Evolutionary conservation across 2,113 vertebrate species (phyloP), one percentile per base, ranked within the genome.

Genomic region (Otus sunia): DNA sequence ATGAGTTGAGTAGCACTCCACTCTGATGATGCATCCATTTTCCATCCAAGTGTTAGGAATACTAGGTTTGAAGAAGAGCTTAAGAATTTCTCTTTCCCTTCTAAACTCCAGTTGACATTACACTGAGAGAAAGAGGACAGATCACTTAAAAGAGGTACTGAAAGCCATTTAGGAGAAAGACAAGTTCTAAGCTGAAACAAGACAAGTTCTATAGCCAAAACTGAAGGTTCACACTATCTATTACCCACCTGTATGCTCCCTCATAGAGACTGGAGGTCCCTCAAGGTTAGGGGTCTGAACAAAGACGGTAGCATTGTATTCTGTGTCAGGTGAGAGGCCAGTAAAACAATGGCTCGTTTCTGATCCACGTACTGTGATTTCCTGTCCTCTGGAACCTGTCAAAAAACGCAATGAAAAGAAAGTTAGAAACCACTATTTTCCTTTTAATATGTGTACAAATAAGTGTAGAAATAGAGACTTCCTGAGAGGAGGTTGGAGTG

Each of bases 211-310:
- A 27, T 16, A 29, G 11, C 39, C n/a, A 64, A 90, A 74, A 30
- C 7, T 17, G 30, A 12, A 47, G 16, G 29, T 59, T 95, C 58
- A 53, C 19, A 62, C 41, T 60, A 25, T 53, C 21, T 52, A 15
- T 74, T n/a, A 97, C 98, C 96, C 84, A 99, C 99, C 89, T 15
- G 99, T 99, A 15, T 92, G 98, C 71, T 99, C 99, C 56, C 96
- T 98, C 58, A 98, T 82, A 69, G 98, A 98, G 77, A 99, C 98
- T 47, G 99, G 99, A 1, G 99, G 99, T 11, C 99, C 99, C 79
- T 99, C 99, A 20, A 99, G 98, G 79, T 99, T 99, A 8, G 99
- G 99, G 3, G 99, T 99, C 97, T 99, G 99, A 66, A 99, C 99
- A 80, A 99, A 99, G 45, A 99, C 98, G 0, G 98, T 99, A 88